Percentiles rank a stretch among this genome's conserved stretches.
These are phyloP conservation scores for Lithobates sylvaticus DNA, from an alignment of 2,797 vertebrate species.

Conservation along the genomic window DNA sequence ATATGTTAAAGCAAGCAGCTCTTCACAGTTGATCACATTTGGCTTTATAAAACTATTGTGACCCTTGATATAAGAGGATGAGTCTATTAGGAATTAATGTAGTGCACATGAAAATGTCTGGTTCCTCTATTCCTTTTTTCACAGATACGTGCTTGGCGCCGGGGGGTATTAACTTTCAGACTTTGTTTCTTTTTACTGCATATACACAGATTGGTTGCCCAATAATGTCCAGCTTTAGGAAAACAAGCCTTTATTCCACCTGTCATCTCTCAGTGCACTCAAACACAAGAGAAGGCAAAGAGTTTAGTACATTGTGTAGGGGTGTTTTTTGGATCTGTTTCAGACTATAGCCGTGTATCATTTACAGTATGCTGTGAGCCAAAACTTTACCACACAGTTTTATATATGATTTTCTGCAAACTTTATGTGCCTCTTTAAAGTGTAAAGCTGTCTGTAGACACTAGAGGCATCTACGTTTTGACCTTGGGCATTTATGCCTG, in stretches of 20 bases:
- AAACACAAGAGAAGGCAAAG: constrained; percentile 48
- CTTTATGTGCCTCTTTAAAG: not conserved
- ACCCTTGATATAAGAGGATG: constrained; percentile 62
- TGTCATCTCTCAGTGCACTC: constrained; percentile 64
- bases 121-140: constrained; percentile 68
- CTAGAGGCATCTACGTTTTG: not conserved
- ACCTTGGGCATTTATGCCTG: not conserved
- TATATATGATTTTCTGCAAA: not conserved
- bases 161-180: constrained; percentile 75
- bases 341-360: constrained; percentile 4
- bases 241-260: constrained; percentile 66
- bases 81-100: constrained; percentile 67
- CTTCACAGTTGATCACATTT: constrained; percentile 45
- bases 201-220: constrained; percentile 65
- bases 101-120: constrained; percentile 68
- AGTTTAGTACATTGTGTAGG: constrained; percentile 31
- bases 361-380: not conserved
- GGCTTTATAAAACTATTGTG: constrained; percentile 47
- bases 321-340: constrained; percentile 10
- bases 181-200: constrained; percentile 76
- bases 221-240: constrained; percentile 68
- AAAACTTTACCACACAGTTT: not conserved
- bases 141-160: constrained; percentile 71
- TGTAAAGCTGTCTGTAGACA: not conserved
- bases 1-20: constrained; percentile 39